Evolutionary conservation across 2,797 vertebrate genomes (phyloP).

Genomic region (Hemibagrus guttatus): DNA sequence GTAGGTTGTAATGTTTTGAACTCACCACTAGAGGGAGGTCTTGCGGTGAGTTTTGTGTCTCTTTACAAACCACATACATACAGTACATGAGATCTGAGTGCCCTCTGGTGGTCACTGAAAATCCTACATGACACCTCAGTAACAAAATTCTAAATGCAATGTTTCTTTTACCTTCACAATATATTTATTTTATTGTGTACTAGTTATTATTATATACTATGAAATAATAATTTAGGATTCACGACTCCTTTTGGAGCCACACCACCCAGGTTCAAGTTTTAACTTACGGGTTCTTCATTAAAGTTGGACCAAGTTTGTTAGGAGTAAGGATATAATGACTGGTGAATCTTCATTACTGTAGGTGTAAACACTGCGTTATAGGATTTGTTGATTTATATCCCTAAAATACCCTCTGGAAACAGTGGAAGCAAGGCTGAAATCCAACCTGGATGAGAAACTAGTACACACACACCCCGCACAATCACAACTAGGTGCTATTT

Average conservation of each 20-base stretch:
- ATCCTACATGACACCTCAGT: background rate
- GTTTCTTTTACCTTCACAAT: background rate
- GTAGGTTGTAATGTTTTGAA: background rate
- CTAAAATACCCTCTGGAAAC: background rate
- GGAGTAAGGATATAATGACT: background rate
- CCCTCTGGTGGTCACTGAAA: background rate
- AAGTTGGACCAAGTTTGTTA: background rate
- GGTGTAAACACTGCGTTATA: background rate
- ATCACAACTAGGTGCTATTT: too few relatives aligned
- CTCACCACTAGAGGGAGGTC: background rate
- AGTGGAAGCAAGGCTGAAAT: too few relatives aligned
- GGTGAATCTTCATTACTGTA: background rate
- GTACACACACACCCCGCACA: too few relatives aligned
- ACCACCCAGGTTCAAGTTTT: background rate
- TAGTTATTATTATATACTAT: background rate
- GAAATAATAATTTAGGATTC: background rate
- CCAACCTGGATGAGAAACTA: too few relatives aligned
- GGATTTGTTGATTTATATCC: background rate
- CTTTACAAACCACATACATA: background rate
- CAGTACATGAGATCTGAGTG: background rate
- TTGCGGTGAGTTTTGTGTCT: too few relatives aligned
- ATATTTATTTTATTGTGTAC: background rate
- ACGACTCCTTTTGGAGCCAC: background rate
- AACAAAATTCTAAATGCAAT: background rate
- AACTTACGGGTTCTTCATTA: background rate